Percentiles rank a stretch among this genome's conserved stretches.
These are phyloP conservation scores for Hyphantria cunea DNA, from an alignment of 1,140 invertebrate species.

Conservation along the genomic window DNA sequence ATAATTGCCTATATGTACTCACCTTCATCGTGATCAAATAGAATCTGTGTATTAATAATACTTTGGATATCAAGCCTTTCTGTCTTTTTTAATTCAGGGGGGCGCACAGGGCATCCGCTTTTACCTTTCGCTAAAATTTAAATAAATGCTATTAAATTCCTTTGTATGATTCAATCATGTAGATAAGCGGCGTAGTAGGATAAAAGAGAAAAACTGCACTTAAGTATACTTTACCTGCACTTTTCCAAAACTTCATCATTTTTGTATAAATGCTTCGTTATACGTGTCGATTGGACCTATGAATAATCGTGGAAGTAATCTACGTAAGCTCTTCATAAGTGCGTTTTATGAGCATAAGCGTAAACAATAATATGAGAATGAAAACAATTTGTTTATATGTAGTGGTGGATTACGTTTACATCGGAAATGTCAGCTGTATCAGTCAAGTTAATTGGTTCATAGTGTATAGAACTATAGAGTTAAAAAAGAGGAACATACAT, in stretches of 20 bases:
- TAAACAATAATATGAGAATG: constrained; percentile 52
- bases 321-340: constrained; percentile 47
- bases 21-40: constrained; percentile 55
- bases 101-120: constrained; percentile 69
- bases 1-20: constrained; percentile 28
- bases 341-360: constrained; percentile 44
- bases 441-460: constrained; percentile 1
- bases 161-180: background rate
- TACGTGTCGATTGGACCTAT: constrained; percentile 20
- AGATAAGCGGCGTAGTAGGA: background rate
- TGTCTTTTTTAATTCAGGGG: constrained; percentile 53
- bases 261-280: constrained; percentile 32
- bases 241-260: constrained; percentile 80
- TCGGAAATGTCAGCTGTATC: constrained; percentile 18
- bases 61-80: constrained; percentile 36
- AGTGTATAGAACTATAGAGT: background rate
- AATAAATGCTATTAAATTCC: constrained; percentile 14
- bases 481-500: background rate
- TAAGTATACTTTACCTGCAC: constrained; percentile 58
- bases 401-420: constrained; percentile 24
- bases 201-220: background rate
- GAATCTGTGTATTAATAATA: constrained; percentile 48
- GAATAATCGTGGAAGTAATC: constrained; percentile 29
- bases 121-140: constrained; percentile 72
- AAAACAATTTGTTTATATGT: constrained; percentile 30